These are phyloP conservation scores for Ferrisia virgata DNA, from an alignment of 2,888 invertebrate species.

Conservation along the genomic window DNA sequence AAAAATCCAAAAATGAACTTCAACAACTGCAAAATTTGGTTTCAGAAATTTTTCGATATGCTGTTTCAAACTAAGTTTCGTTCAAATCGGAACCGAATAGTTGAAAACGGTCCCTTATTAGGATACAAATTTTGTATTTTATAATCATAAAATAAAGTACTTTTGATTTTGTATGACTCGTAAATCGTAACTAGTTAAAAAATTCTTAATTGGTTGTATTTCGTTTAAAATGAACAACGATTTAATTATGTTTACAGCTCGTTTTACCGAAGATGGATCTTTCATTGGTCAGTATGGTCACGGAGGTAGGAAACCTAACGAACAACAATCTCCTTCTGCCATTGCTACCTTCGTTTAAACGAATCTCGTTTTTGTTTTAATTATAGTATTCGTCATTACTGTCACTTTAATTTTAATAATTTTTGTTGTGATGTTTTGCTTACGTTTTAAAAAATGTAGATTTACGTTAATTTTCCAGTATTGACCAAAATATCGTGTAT, in stretches of 20 bases:
- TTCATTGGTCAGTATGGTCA: slow-evolving; percentile 93
- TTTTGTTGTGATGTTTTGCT: slow-evolving; percentile 16
- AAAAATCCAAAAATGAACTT: too few species aligned
- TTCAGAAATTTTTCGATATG: too few species aligned
- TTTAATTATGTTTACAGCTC: slow-evolving; percentile 59
- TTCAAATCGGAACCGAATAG: too few species aligned
- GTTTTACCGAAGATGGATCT: slow-evolving; percentile 95
- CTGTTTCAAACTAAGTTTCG: too few species aligned
- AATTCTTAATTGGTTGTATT: not conserved
- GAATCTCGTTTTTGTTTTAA: slow-evolving; percentile 1
- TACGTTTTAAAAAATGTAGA: not conserved
- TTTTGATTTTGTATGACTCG: too few species aligned
- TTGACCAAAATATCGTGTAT: not conserved
- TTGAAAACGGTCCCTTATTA: too few species aligned
- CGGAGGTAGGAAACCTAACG: slow-evolving; percentile 54
- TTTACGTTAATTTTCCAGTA: slow-evolving; percentile 22
- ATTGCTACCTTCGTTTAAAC: slow-evolving; percentile 57
- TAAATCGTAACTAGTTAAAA: too few species aligned
- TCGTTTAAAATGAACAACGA: slow-evolving; percentile 38
- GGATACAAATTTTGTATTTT: too few species aligned
- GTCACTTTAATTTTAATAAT: slow-evolving; percentile 10
- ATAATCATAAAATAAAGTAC: too few species aligned
- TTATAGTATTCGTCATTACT: slow-evolving; percentile 18
- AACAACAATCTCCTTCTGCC: slow-evolving; percentile 54
- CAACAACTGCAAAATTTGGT: too few species aligned